Evolutionary conservation across 92 coral and sea anemone species (phyloP).

Genomic region (Parazoanthus darwini): DNA sequence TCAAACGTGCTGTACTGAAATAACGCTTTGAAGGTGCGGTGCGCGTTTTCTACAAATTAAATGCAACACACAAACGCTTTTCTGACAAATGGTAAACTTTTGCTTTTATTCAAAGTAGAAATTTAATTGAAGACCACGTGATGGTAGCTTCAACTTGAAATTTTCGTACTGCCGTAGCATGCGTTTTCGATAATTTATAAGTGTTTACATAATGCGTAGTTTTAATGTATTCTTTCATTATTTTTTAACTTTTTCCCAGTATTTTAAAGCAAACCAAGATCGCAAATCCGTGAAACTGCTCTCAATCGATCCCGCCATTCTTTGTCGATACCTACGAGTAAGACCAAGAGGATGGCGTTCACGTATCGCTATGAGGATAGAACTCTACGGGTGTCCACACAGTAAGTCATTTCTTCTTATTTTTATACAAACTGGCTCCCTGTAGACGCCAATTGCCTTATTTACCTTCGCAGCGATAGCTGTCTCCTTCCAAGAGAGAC

Average conservation of each 20-base stretch:
- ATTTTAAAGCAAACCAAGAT: slow-evolving; percentile 37
- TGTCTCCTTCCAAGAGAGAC: neutral
- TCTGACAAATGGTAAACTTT: too few relatives aligned
- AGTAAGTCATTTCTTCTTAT: slow-evolving; percentile 4
- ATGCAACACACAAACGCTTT: too few relatives aligned
- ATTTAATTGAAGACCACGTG: neutral
- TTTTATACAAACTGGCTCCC: too few relatives aligned
- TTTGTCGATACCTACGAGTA: slow-evolving; percentile 36
- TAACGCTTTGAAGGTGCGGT: too few relatives aligned
- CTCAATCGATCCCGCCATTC: slow-evolving; percentile 25
- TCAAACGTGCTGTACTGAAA: too few relatives aligned
- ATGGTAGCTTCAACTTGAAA: neutral
- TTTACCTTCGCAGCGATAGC: too few relatives aligned
- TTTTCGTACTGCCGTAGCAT: too few relatives aligned
- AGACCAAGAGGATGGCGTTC: slow-evolving; percentile 26
- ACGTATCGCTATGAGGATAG: slow-evolving; percentile 39
- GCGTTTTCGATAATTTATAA: too few relatives aligned
- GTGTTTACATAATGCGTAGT: too few relatives aligned
- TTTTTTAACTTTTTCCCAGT: neutral
- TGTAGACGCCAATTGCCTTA: neutral
- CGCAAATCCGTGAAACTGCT: slow-evolving; percentile 11
- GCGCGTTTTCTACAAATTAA: too few relatives aligned
- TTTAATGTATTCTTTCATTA: neutral
- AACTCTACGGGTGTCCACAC: slow-evolving; percentile 34
- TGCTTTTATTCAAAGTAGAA: too few relatives aligned